A percentile compares a stretch with the other conserved stretches of the same genome.
phyloP scores from a whole-genome alignment of 2,113 vertebrate species.

The Monarcha castaneiventris region DNA sequence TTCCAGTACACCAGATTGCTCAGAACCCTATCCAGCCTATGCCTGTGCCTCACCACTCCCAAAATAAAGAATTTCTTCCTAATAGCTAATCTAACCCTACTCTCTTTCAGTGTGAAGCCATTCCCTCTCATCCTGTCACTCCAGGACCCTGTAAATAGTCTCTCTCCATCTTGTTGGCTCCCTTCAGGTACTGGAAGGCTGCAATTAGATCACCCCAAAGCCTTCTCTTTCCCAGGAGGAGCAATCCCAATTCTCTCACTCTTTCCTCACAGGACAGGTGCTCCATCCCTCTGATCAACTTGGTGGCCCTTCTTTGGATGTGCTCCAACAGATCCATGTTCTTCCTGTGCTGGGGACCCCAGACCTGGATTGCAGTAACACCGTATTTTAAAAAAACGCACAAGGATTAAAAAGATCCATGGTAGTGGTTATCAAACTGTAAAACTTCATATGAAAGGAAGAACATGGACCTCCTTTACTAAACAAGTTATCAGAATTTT shows the following conservation, averaged over 20 bases:
- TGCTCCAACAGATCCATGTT: not conserved
- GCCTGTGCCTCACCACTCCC: not conserved
- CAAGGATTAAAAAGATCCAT: fast-evolving
- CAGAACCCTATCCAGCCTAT: not conserved
- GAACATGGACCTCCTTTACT: not conserved
- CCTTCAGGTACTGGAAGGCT: not conserved
- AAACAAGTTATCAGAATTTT: not conserved
- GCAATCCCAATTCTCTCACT: not conserved
- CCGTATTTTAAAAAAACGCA: no score
- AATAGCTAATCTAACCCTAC: not conserved
- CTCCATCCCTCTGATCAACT: not conserved
- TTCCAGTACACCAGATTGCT: fast-evolving
- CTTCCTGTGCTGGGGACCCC: not conserved
- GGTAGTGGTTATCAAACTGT: not conserved
- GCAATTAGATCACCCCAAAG: not conserved
- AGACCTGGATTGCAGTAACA: not conserved
- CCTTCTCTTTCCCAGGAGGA: not conserved
- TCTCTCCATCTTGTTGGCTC: not conserved
- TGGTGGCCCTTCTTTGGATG: not conserved
- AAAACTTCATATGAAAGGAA: not conserved
- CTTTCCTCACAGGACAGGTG: not conserved
- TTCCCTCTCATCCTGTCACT: not conserved
- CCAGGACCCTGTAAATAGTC: not conserved
- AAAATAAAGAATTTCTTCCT: not conserved
- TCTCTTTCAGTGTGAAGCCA: not conserved